phyloP scores from a whole-genome alignment of 2,113 vertebrate species.

The Mixornis gularis region DNA sequence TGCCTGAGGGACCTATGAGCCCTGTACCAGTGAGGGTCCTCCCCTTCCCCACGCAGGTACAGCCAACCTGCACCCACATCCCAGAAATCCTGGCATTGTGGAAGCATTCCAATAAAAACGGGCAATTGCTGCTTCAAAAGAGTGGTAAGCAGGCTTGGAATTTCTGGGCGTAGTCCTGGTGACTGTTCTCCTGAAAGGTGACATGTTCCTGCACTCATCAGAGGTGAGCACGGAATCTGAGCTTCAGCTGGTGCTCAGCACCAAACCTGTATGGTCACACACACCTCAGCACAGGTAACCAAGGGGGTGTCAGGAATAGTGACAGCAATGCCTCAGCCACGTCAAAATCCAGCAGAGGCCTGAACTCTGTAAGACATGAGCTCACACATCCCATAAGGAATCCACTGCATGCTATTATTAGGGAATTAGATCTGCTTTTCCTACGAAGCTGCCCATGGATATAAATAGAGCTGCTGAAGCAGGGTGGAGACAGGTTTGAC shows the following conservation, averaged over 20 bases:
- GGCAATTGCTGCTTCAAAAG: not conserved
- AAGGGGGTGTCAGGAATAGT: not conserved
- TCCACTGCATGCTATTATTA: not conserved
- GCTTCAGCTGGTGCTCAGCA: not conserved
- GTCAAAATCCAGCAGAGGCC: not conserved
- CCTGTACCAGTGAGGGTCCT: fast-evolving
- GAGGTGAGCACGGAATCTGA: not conserved
- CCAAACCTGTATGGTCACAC: no score
- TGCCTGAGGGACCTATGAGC: not conserved
- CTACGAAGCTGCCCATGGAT: not conserved
- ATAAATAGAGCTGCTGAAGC: not conserved
- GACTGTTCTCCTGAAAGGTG: not conserved
- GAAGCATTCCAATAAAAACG: not conserved
- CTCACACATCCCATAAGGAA: not conserved
- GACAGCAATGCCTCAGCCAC: not conserved
- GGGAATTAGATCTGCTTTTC: not conserved
- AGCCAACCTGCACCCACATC: not conserved
- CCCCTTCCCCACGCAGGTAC: not conserved
- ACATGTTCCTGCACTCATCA: not conserved
- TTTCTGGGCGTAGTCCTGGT: no score
- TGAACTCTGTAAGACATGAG: not conserved
- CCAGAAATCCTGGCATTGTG: not conserved
- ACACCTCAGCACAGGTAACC: not conserved
- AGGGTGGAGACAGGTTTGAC: not conserved
- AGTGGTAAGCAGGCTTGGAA: not conserved